A percentile compares a stretch with the other conserved stretches of the same genome.
Conservation (phyloP, 2,888 invertebrate species). For the Eupithecia vulgata region DNA sequence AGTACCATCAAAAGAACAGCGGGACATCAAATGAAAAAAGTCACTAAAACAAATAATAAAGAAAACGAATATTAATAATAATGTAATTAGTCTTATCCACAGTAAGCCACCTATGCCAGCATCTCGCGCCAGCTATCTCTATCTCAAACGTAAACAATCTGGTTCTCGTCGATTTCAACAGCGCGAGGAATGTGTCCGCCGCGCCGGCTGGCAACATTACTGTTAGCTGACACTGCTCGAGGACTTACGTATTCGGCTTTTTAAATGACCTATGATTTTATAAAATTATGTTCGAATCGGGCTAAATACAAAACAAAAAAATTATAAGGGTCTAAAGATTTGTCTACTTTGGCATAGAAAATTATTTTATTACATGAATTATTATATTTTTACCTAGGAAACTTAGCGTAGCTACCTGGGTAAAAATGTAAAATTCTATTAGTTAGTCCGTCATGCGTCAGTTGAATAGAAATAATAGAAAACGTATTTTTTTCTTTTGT, state of each 20-base stretch:
- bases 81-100: conserved; percentile 51
- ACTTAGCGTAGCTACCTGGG: too few relatives aligned
- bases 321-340: background rate
- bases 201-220: conserved; percentile 52
- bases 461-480: too few relatives aligned
- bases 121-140: conserved; percentile 75
- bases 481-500: too few relatives aligned
- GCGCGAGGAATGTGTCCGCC: conserved; percentile 59
- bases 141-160: conserved; percentile 81
- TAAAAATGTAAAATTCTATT: too few relatives aligned
- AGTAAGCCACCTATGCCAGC: conserved; percentile 47
- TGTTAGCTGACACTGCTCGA: conserved; percentile 29
- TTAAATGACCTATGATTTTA: conserved; percentile 41
- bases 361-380: background rate
- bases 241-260: conserved; percentile 29
- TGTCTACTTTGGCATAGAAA: background rate
- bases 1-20: background rate
- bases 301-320: background rate
- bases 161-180: conserved; percentile 76
- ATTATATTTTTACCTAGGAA: too few relatives aligned
- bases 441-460: too few relatives aligned
- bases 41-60: background rate
- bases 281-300: background rate
- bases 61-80: background rate
- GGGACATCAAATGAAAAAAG: background rate